These are phyloP conservation scores for Agelas oroides DNA, from an alignment of 37 sponge, comb jelly and placozoan genomes.

Conservation along the genomic window DNA sequence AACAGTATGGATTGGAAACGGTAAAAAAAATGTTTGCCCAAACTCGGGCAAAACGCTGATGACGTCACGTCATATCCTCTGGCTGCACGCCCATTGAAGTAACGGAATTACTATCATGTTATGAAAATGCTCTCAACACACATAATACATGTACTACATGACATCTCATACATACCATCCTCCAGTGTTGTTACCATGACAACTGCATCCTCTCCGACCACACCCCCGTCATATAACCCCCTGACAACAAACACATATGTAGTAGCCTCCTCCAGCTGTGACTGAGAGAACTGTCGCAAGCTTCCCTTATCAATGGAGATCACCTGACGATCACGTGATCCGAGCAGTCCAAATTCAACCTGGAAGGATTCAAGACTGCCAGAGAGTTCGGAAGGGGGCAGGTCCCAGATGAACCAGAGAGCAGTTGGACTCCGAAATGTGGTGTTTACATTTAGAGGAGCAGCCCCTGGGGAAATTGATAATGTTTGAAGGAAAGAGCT, in stretches of 20 bases:
- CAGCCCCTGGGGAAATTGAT: slow-evolving; percentile 27
- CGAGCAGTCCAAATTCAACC: not conserved
- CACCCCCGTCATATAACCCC: slow-evolving; percentile 22
- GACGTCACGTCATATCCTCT: too few relatives aligned
- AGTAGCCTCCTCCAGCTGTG: too few relatives aligned
- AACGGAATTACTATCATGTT: too few relatives aligned
- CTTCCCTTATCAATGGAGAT: not conserved
- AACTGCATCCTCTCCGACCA: slow-evolving; percentile 14
- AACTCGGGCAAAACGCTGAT: too few relatives aligned
- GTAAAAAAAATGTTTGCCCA: too few relatives aligned
- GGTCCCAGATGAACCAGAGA: slow-evolving; percentile 9
- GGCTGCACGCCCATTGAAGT: too few relatives aligned
- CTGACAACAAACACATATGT: slow-evolving; percentile 37
- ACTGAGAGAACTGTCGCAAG: too few relatives aligned
- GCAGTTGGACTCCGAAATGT: not conserved
- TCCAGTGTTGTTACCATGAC: slow-evolving; percentile 42
- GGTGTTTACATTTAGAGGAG: not conserved
- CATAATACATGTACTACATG: too few relatives aligned
- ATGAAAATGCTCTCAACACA: too few relatives aligned
- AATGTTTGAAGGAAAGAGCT: too few relatives aligned
- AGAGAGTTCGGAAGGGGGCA: not conserved
- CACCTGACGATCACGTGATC: not conserved
- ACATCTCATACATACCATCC: slow-evolving; percentile 59
- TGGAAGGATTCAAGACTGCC: not conserved
- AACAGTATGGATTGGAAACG: too few relatives aligned